A percentile compares a stretch with the other conserved stretches of the same genome.
phyloP scores from a whole-genome alignment of 1,140 invertebrate genomes.

The Reticulitermes speratus region DNA sequence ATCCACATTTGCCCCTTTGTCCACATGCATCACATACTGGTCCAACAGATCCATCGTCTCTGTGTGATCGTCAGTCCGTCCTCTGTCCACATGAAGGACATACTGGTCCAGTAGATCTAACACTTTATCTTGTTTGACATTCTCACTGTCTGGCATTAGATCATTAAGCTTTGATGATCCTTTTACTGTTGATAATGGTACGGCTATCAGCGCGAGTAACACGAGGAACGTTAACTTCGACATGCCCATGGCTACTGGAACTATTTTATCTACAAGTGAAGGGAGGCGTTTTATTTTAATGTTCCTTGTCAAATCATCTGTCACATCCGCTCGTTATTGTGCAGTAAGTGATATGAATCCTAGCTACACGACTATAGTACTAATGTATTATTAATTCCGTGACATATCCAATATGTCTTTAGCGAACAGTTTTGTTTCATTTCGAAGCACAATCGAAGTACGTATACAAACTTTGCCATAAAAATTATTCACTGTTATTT shows the following conservation, averaged over 20 bases:
- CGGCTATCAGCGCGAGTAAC: neutral
- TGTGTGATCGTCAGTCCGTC: constrained; percentile 37
- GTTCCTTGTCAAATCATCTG: no score
- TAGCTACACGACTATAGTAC: no score
- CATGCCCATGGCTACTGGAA: neutral
- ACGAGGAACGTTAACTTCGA: neutral
- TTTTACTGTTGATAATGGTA: constrained; percentile 7
- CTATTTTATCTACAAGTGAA: no score
- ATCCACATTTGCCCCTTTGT: constrained; percentile 40
- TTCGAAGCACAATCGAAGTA: no score
- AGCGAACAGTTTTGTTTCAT: no score
- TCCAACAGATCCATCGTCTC: constrained; percentile 45
- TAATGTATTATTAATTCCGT: no score
- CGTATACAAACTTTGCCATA: no score
- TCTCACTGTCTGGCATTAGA: neutral
- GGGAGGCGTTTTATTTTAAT: no score
- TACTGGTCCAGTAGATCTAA: neutral
- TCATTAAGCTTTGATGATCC: neutral
- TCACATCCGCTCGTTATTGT: no score
- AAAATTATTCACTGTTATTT: no score
- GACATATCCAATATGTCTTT: no score
- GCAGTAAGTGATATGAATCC: no score
- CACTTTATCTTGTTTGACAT: neutral
- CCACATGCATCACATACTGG: constrained; percentile 51
- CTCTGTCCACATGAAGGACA: neutral